phyloP scores from a whole-genome alignment of 2,888 invertebrate species.

The Erannis defoliaria region DNA sequence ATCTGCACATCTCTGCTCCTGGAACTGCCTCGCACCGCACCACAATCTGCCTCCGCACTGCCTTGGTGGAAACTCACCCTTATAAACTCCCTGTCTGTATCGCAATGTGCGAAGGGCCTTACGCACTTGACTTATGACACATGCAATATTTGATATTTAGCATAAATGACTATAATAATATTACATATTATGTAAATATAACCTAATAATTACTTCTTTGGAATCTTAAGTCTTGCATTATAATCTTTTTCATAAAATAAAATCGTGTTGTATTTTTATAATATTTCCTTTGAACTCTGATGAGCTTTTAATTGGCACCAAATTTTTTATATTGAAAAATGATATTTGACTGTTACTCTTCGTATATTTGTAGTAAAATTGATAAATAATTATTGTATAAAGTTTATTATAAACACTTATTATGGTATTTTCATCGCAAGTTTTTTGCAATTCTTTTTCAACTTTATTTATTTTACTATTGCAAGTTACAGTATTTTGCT shows the following conservation, averaged over 20 bases:
- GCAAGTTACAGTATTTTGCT: slow-evolving; percentile 52
- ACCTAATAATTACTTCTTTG: slow-evolving; percentile 49
- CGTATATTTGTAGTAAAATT: slow-evolving; percentile 49
- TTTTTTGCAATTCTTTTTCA: neutral
- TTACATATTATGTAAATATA: slow-evolving; percentile 76
- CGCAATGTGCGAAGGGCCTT: neutral
- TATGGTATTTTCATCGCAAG: slow-evolving; percentile 25
- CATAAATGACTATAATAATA: slow-evolving; percentile 59
- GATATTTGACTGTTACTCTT: slow-evolving; percentile 47
- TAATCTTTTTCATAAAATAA: slow-evolving; percentile 53
- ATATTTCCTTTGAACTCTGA: slow-evolving; percentile 52
- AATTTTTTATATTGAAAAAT: slow-evolving; percentile 40
- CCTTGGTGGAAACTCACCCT: too few relatives aligned
- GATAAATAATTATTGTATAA: slow-evolving; percentile 23
- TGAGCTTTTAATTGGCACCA: slow-evolving; percentile 65
- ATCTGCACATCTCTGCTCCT: too few relatives aligned
- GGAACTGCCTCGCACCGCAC: too few relatives aligned
- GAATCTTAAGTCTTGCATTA: slow-evolving; percentile 49
- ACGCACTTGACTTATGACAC: slow-evolving; percentile 74
- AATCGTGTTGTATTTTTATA: slow-evolving; percentile 40
- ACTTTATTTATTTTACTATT: slow-evolving; percentile 7
- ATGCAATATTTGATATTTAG: slow-evolving; percentile 77
- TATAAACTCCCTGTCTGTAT: too few relatives aligned
- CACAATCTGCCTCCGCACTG: too few relatives aligned
- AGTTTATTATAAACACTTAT: slow-evolving; percentile 18